Base-by-base conservation (phyloP, 2,888 invertebrate species). In the Pinctada fucata region DNA sequence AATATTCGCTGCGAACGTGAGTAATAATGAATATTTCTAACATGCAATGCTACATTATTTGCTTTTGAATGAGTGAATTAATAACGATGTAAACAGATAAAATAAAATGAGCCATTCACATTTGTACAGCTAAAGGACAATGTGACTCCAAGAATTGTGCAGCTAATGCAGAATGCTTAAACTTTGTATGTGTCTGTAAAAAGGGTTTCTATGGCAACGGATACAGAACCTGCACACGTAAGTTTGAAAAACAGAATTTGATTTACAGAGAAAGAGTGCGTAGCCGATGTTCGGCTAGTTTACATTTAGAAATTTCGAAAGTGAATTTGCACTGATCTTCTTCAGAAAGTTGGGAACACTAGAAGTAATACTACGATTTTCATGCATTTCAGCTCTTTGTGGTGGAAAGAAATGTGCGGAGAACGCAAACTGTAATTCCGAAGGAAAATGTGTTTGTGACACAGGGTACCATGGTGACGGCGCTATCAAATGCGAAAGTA, bases 391-490 rank as follows among this genome's bases (percentile, higher is more conserved):
- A 79, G 79, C 74, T 51, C 47, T 79, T 1, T 79, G 79, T 71
- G 69, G 66, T 71, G 75, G 75, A 6, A 75, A 75, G n/a, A 68
- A 49, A 8, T 79, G 79, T 79, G 71, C 71, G 10, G n/a, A 49
- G 5, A 49, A 75, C 71, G 74, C 79, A n/a, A 45, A 64, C 2
- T 79, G 79, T 75, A 45, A 51, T 65, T 13, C 6, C 13, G 47
- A 51, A 48, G 72, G 47, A 52, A 50, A 79, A 52, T 79, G 79
- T 79, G 71, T 79, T 16, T 79, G 79, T 75, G 71, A 70, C 31
- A 48, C 52, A 16, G 79, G 79, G 51, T 79, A 75, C 75, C 79
- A 79, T 71, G 79, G 79, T 16, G 79, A 79, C 16, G 79, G 79
- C 5, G 50, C 73, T 31, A 51, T 51, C 51, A 64, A 74, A 50